Evolutionary conservation across 2,113 vertebrate species (phyloP).

Genomic region (Astur gentilis): DNA sequence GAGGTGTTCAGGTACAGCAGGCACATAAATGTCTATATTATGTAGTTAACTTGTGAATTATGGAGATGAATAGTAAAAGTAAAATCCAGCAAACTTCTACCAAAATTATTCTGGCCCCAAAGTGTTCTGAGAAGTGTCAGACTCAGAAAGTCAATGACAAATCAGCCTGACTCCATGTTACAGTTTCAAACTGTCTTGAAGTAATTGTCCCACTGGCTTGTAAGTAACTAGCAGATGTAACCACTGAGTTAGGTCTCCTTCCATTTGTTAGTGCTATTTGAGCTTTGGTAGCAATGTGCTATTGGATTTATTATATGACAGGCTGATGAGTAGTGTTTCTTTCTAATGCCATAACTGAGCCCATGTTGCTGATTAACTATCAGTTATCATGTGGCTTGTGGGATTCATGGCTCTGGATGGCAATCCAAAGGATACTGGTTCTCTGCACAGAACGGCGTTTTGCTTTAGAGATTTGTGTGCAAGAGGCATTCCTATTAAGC

Average conservation of each 20-base stretch:
- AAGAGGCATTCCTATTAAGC: not conserved
- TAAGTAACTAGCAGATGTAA: not conserved
- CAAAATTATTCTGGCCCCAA: not conserved
- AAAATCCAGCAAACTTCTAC: not conserved
- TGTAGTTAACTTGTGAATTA: not conserved
- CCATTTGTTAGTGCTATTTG: not conserved
- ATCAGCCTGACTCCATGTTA: not conserved
- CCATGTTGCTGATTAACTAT: fast-evolving
- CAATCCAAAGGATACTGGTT: not conserved
- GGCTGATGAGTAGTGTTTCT: not conserved
- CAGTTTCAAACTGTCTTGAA: not conserved
- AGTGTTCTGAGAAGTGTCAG: not conserved
- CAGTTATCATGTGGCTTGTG: fast-evolving
- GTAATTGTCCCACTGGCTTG: not conserved
- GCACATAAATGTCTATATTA: not conserved
- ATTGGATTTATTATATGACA: fast-evolving
- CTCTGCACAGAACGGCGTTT: not conserved
- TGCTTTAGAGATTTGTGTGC: not conserved
- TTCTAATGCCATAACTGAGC: not conserved
- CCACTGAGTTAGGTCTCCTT: not conserved
- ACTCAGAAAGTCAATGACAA: not conserved
- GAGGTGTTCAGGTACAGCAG: not conserved
- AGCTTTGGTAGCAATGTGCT: not conserved
- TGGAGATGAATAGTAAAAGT: not conserved
- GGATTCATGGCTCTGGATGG: not conserved